Conservation (phyloP, 2,797 vertebrate genomes). For the Arrhamphus sclerolepis region DNA sequence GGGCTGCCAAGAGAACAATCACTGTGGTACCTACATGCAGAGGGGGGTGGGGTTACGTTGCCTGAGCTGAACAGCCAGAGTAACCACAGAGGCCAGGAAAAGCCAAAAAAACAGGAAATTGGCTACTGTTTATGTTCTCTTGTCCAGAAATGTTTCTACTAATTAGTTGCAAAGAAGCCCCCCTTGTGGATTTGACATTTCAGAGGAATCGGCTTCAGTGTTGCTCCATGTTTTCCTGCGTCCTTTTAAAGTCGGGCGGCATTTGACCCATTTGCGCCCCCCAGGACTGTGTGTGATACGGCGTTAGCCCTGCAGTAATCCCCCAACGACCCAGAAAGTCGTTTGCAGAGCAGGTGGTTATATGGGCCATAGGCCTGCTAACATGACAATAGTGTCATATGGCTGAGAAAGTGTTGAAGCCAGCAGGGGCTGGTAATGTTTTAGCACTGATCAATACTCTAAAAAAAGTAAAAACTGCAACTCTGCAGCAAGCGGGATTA, state of each 20-base stretch:
- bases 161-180: constrained; percentile 49
- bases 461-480: too few species aligned
- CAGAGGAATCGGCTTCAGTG: constrained; percentile 16
- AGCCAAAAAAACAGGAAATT: constrained; percentile 71
- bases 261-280: constrained; percentile 65
- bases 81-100: constrained; percentile 17
- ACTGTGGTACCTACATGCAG: constrained; percentile 6
- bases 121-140: constrained; percentile 52
- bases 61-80: constrained; percentile 2
- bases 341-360: constrained; percentile 71
- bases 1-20: constrained; percentile 49
- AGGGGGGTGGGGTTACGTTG: background rate
- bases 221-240: constrained; percentile 32
- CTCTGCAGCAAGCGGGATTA: too few species aligned
- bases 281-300: constrained; percentile 27
- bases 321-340: constrained; percentile 69
- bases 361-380: constrained; percentile 57
- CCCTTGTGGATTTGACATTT: constrained; percentile 31
- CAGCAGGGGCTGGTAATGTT: constrained; percentile 9
- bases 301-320: constrained; percentile 63
- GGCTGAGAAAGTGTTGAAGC: constrained; percentile 47
- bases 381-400: constrained; percentile 53
- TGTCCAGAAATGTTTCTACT: constrained; percentile 57
- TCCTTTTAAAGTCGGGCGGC: constrained; percentile 14
- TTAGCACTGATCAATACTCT: too few species aligned